Percentiles rank a stretch among this genome's conserved stretches.
These are phyloP conservation scores for Myotis brandtii DNA, from an alignment of 2,113 vertebrate species.

Conservation along the genomic window DNA sequence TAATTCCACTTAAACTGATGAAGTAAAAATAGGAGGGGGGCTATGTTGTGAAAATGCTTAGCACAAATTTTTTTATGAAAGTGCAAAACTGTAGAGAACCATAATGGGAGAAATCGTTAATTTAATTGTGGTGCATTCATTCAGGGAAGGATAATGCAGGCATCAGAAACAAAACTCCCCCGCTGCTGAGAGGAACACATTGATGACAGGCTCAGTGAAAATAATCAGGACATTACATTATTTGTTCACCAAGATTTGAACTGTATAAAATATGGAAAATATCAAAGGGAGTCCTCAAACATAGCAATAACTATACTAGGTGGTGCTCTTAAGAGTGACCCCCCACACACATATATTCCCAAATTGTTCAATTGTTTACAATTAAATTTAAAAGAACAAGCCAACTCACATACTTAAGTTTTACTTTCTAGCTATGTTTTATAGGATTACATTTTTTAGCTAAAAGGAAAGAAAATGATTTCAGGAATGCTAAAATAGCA, in stretches of 20 bases:
- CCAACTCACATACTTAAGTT: not conserved
- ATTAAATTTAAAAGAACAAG: conserved; percentile 18
- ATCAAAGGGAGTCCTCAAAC: not conserved
- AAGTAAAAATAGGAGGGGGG: not conserved
- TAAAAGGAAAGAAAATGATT: conserved; percentile 33
- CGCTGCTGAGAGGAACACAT: not conserved
- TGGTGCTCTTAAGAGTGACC: not conserved
- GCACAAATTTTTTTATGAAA: conserved; percentile 25
- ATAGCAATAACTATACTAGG: not conserved
- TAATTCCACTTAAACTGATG: conserved; percentile 53
- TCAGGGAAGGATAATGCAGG: not conserved
- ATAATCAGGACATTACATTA: not conserved
- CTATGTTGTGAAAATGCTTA: not conserved
- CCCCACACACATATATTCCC: not conserved
- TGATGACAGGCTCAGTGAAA: not conserved
- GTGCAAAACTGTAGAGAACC: not conserved
- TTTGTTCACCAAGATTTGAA: conserved; percentile 2
- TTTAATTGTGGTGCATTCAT: not conserved
- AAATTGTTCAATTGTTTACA: not conserved
- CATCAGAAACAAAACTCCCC: not conserved
- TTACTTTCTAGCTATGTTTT: not conserved
- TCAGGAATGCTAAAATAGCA: conserved; percentile 17
- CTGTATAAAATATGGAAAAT: not conserved
- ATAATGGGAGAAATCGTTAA: not conserved
- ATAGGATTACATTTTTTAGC: not conserved